phyloP scores from a whole-genome alignment of 1,140 invertebrate genomes.

The Zaprionus camerounensis region DNA sequence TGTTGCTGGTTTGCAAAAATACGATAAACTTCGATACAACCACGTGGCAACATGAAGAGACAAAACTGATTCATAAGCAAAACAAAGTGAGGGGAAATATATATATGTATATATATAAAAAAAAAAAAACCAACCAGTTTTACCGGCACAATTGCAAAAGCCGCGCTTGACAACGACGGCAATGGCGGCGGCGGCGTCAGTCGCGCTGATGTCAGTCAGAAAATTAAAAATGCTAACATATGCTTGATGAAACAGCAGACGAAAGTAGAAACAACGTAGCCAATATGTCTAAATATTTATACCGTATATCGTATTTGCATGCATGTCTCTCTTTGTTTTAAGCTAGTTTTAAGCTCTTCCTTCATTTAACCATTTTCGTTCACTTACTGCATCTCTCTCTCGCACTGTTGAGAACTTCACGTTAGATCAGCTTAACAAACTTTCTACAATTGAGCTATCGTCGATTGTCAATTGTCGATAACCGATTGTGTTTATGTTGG shows the following conservation, averaged over 20 bases:
- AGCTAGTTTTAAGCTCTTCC: conserved; percentile 1
- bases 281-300: background rate
- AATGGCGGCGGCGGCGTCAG: background rate
- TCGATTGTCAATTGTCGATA: conserved; percentile 13
- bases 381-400: background rate
- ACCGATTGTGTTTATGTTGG: conserved; percentile 7
- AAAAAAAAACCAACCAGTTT: conserved; percentile 24
- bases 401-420: background rate
- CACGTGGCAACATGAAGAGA: conserved; percentile 21
- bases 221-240: conserved; percentile 11
- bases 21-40: background rate
- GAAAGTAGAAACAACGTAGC: background rate
- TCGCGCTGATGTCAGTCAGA: conserved; percentile 3
- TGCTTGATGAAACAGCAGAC: background rate
- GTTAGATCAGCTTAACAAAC: background rate
- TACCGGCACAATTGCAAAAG: conserved; percentile 19
- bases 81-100: background rate
- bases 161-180: conserved; percentile 1
- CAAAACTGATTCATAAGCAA: conserved; percentile 33
- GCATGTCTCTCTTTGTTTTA: conserved; percentile 2
- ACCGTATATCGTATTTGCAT: background rate
- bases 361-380: background rate
- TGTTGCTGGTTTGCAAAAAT: conserved; percentile 7
- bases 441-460: background rate
- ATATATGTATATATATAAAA: no score